Conservation (phyloP, 2,797 vertebrate genomes). For the Ceyx erithaca region DNA sequence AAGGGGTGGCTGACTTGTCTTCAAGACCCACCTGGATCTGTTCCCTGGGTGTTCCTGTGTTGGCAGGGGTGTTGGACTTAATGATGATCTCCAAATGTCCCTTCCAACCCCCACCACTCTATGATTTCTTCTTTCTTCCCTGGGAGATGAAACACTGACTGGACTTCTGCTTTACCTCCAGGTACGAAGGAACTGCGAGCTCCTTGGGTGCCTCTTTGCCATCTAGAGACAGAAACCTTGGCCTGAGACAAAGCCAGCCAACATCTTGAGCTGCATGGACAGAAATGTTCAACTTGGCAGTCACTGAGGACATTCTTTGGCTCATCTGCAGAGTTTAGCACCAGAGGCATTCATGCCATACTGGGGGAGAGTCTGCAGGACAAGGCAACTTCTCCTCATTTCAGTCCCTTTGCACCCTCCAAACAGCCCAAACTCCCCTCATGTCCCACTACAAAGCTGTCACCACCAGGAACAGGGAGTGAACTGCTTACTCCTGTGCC, state of each 20-base stretch:
- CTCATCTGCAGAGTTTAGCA: neutral
- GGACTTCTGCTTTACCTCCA: neutral
- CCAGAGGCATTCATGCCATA: neutral
- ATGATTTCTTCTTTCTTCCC: neutral
- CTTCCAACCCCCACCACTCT: too few species aligned
- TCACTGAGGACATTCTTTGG: constrained; percentile 9
- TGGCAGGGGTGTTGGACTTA: too few species aligned
- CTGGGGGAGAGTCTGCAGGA: neutral
- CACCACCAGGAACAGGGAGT: neutral
- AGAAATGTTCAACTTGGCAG: constrained; percentile 13
- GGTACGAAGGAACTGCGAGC: neutral
- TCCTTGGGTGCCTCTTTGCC: neutral
- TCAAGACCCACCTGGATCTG: too few species aligned
- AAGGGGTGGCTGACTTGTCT: too few species aligned
- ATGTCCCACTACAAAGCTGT: neutral
- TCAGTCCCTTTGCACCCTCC: neutral
- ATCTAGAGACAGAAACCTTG: neutral
- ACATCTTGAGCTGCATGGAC: neutral
- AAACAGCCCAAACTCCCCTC: neutral
- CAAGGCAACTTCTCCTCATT: neutral
- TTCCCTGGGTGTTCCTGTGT: too few species aligned
- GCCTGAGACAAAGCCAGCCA: neutral
- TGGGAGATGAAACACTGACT: neutral
- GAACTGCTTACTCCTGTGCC: neutral
- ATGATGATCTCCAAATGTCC: too few species aligned